A percentile compares a stretch with the other conserved stretches of the same genome.
phyloP scores from a whole-genome alignment of 2,113 vertebrate genomes.

The Gobiocypris rarus region DNA sequence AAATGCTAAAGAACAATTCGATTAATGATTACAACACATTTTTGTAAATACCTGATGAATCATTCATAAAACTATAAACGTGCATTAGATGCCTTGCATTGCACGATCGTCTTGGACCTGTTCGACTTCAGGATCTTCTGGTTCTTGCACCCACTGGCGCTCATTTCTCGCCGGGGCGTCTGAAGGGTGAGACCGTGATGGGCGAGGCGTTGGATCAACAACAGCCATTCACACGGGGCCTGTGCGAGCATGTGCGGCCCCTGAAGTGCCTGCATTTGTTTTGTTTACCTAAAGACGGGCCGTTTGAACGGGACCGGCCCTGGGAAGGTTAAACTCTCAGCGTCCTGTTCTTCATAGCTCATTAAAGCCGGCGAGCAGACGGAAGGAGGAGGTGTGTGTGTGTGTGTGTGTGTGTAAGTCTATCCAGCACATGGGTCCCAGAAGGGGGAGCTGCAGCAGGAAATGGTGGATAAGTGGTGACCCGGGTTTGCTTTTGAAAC shows the following conservation, averaged over 20 bases:
- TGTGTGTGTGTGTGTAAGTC: slow-evolving; percentile 40
- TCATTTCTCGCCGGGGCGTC: slow-evolving; percentile 22
- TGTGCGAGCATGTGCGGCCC: slow-evolving; percentile 64
- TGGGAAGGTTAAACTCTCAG: slow-evolving; percentile 24
- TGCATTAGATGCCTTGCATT: not conserved
- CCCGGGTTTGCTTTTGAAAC: slow-evolving; percentile 42
- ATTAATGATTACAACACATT: not conserved
- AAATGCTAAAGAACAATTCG: not conserved
- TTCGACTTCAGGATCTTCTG: slow-evolving; percentile 51
- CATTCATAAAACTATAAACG: not conserved
- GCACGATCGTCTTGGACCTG: slow-evolving; percentile 32
- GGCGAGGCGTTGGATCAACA: slow-evolving; percentile 29
- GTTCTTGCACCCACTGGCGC: slow-evolving; percentile 26
- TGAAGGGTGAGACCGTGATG: slow-evolving; percentile 42
- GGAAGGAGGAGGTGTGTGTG: slow-evolving; percentile 4
- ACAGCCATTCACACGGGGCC: slow-evolving; percentile 39
- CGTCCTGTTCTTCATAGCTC: slow-evolving; percentile 42
- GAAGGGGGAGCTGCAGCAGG: slow-evolving; percentile 49
- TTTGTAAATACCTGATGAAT: not conserved
- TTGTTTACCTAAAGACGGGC: slow-evolving; percentile 43
- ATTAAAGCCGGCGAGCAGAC: slow-evolving; percentile 24
- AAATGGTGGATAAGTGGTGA: slow-evolving; percentile 50
- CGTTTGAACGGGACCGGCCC: not conserved
- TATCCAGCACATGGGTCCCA: slow-evolving; percentile 54
- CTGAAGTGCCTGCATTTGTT: slow-evolving; percentile 41